Percentiles rank a stretch among this genome's conserved stretches.
These are phyloP conservation scores for Gasterosteus nipponicus DNA, from an alignment of 2,113 vertebrate genomes.

Conservation along the genomic window DNA sequence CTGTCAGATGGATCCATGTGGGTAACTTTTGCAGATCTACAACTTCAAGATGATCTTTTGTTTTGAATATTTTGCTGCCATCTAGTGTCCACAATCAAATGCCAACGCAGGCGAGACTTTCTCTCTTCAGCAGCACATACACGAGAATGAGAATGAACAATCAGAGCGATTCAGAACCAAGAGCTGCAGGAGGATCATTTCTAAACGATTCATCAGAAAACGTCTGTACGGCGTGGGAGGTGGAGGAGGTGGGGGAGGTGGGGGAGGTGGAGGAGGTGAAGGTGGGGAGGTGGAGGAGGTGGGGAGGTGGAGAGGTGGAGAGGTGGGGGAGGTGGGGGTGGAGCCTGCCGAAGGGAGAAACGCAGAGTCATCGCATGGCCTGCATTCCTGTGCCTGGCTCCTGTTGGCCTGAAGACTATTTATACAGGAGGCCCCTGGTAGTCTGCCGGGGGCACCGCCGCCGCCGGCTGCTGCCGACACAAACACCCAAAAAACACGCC, in stretches of 20 bases:
- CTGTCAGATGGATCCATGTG: neutral
- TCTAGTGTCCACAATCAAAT: slow-evolving; percentile 65
- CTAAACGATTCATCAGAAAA: too few species aligned
- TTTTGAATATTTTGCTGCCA: slow-evolving; percentile 64
- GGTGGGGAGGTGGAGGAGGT: slow-evolving; percentile 31
- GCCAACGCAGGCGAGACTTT: neutral
- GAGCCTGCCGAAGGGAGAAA: slow-evolving; percentile 63
- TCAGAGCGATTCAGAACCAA: neutral
- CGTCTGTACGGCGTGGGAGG: too few species aligned
- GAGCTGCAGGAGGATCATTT: too few species aligned
- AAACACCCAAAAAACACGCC: slow-evolving; percentile 28
- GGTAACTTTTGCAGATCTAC: neutral
- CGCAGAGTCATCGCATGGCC: slow-evolving; percentile 75
- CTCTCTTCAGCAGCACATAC: neutral
- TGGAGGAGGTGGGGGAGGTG: slow-evolving; percentile 22
- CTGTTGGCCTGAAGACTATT: slow-evolving; percentile 78
- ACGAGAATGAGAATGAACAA: neutral
- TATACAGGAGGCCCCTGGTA: slow-evolving; percentile 78
- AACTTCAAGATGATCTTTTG: neutral
- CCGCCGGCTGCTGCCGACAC: slow-evolving; percentile 35
- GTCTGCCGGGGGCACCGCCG: slow-evolving; percentile 21
- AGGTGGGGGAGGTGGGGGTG: slow-evolving; percentile 52
- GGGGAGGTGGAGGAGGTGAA: slow-evolving; percentile 53
- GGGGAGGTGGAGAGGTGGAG: slow-evolving; percentile 52
- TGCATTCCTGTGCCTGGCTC: slow-evolving; percentile 75